These are phyloP conservation scores for Parauchenoglanis punctatus DNA, from an alignment of 2,797 vertebrate genomes.

Conservation along the genomic window DNA sequence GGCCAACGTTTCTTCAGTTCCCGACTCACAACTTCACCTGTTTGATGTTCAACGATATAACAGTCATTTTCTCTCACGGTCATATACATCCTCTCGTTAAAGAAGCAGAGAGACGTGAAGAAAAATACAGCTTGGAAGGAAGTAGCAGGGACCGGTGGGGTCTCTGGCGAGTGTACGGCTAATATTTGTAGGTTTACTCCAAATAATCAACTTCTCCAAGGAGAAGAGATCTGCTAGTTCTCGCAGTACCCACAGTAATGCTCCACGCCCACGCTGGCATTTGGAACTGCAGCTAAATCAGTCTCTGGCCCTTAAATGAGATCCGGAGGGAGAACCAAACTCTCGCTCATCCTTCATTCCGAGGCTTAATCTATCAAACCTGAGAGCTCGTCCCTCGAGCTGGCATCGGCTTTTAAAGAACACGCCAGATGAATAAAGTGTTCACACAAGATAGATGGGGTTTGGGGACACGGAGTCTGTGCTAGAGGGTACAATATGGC, in stretches of 20 bases:
- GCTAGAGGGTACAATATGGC: not conserved
- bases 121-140: not conserved
- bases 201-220: not conserved
- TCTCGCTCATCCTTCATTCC: not conserved
- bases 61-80: too few species aligned
- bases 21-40: too few species aligned
- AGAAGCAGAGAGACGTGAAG: not conserved
- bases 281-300: not conserved
- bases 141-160: not conserved
- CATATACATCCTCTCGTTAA: not conserved
- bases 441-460: not conserved
- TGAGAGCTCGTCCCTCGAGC: not conserved
- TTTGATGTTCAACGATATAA: too few species aligned
- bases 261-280: not conserved
- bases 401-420: not conserved
- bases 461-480: not conserved
- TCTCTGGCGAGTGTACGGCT: not conserved
- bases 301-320: conserved; percentile 14
- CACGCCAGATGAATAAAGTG: not conserved
- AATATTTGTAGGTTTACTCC: not conserved
- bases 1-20: too few species aligned
- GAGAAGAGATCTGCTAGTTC: not conserved
- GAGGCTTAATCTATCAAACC: conserved; percentile 1
- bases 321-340: not conserved
- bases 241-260: not conserved